Base-by-base conservation (phyloP, 2,113 vertebrate genomes). In the Apaloderma vittatum region DNA sequence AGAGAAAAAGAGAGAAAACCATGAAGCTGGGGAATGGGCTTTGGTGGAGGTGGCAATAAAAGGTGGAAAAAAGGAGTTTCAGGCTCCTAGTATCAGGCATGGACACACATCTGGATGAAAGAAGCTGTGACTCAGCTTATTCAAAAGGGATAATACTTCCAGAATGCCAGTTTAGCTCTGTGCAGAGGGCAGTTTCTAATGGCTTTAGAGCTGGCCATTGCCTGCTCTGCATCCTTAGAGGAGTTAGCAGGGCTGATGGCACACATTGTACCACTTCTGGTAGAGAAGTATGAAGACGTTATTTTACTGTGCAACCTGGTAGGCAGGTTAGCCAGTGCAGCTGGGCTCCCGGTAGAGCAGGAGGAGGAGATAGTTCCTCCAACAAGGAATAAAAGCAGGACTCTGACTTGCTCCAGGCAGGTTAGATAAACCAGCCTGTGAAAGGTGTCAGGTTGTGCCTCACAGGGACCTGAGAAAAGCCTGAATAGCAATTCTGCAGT, bases 341-440 rank as follows among this genome's bases (percentile, higher is more conserved):
- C n/a, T 22, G 37, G 68, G 43, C 12, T 54, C 48, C 36, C 4
- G 5, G 3, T 23, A 23, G 0, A 1, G 36, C 54, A 15, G 43
- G 8, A 36, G 19, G 36, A 74, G 85, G 48, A 72, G 34, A 20
- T 4, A 54, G 6, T 11, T 86, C 45, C 27, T 26, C 30, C 0
- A 0, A 20, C 46, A 29, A 55, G 66, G 61, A 36, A 27, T 26
- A 54, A 29, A 32, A 74, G 66, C 30, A 49, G 51, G 66, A 30
- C n/a, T 30, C n/a, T 65, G 43, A 4, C 10, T 76, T 77, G 65
- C 17, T 70, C 24, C 32, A 20, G 45, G 0, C 24, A 4, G 32
- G 27, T 59, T 17, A 46, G 61, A 20, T 22, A 78, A 65, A 16
- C 21, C 37, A 37, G 15, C 17, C 46, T 12, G 11, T 61, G 36